These are phyloP conservation scores for Limenitis arthemis DNA, from an alignment of 2,888 invertebrate species.

Conservation along the genomic window DNA sequence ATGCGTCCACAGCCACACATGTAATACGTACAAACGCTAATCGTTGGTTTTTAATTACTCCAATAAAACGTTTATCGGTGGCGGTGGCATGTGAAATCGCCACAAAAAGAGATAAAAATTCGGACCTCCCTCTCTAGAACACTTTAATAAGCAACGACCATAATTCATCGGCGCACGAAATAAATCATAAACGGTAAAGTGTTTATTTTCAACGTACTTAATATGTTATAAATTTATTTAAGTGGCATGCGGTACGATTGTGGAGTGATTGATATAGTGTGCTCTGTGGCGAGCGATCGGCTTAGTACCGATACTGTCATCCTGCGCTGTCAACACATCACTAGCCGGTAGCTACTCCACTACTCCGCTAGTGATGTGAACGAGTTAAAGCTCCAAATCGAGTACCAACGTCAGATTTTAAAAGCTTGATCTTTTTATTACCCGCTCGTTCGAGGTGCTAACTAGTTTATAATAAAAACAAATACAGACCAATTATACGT, in stretches of 20 bases:
- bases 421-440: constrained; percentile 47
- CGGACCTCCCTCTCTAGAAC: constrained; percentile 50
- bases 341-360: constrained; percentile 20
- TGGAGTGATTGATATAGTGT: constrained; percentile 67
- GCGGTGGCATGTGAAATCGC: constrained; percentile 60
- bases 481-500: constrained; percentile 25
- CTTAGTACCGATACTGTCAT: constrained; percentile 55
- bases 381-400: constrained; percentile 33
- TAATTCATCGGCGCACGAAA: constrained; percentile 65
- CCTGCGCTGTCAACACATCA: constrained; percentile 28
- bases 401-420: constrained; percentile 39
- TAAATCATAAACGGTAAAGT: constrained; percentile 70
- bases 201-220: constrained; percentile 71
- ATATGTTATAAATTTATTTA: constrained; percentile 72
- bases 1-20: constrained; percentile 51
- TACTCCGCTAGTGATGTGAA: constrained; percentile 34
- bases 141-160: constrained; percentile 55
- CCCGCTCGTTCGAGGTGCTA: constrained; percentile 34
- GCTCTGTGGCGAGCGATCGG: constrained; percentile 51
- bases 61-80: constrained; percentile 67
- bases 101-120: constrained; percentile 53
- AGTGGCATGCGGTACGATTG: constrained; percentile 67
- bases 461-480: constrained; percentile 28
- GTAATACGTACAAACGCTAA: constrained; percentile 53
- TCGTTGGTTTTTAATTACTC: constrained; percentile 61